Percentiles rank a stretch among this genome's conserved stretches.
Conservation (phyloP, 2,888 invertebrate species). For the Bombylius discolor region DNA sequence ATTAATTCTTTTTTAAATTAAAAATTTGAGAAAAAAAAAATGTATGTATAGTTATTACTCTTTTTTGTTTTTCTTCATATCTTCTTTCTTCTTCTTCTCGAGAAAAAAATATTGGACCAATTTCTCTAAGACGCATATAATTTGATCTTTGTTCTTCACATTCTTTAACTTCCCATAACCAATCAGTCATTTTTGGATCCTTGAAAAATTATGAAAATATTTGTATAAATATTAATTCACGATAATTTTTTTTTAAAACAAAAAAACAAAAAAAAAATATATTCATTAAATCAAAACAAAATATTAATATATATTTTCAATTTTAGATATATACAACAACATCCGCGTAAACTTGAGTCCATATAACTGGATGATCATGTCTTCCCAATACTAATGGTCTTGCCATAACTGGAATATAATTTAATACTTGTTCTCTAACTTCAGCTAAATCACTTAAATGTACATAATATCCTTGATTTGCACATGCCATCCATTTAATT, state of each 20-base stretch:
- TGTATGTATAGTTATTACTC: constrained; percentile 22
- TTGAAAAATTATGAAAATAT: constrained; percentile 19
- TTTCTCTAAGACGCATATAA: constrained; percentile 49
- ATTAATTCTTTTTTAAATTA: not conserved
- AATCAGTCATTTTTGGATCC: constrained; percentile 85
- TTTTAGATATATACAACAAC: constrained; percentile 49
- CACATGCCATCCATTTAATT: constrained; percentile 97
- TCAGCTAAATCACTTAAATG: constrained; percentile 94
- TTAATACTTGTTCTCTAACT: constrained; percentile 90
- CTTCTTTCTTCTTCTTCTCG: constrained; percentile 51
- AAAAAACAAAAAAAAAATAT: not conserved
- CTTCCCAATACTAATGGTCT: constrained; percentile 82
- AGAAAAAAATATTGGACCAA: constrained; percentile 41
- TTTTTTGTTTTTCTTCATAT: constrained; percentile 40
- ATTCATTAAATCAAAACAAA: not conserved
- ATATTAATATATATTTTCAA: not conserved
- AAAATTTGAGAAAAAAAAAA: too few relatives aligned
- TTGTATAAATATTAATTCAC: too few relatives aligned
- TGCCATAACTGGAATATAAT: constrained; percentile 95
- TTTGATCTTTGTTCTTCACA: constrained; percentile 65
- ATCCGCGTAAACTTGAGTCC: constrained; percentile 95
- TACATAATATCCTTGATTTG: constrained; percentile 90
- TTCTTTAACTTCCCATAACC: constrained; percentile 76
- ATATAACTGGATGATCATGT: constrained; percentile 78
- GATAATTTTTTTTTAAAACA: not conserved